These are phyloP conservation scores for Karalla daura DNA, from an alignment of 2,797 vertebrate genomes.

Conservation along the genomic window DNA sequence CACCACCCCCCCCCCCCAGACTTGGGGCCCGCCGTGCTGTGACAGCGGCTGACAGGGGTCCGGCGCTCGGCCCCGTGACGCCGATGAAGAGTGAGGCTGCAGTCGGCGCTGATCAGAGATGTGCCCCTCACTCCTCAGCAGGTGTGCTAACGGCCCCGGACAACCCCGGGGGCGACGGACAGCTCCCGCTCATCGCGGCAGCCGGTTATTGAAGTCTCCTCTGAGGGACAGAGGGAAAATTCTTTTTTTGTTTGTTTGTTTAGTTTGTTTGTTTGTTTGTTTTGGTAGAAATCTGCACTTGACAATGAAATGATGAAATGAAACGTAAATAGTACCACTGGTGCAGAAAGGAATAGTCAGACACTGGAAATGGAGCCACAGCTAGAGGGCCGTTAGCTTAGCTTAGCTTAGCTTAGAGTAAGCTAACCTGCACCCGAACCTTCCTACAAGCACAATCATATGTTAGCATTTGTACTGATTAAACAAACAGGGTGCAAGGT, in stretches of 20 bases:
- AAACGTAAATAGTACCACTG: too few relatives aligned
- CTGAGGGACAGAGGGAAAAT: background rate
- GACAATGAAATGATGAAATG: background rate
- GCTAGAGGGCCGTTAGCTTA: background rate
- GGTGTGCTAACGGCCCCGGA: constrained; percentile 75
- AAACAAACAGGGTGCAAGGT: background rate
- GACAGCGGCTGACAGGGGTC: constrained; percentile 62
- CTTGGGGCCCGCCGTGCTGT: constrained; percentile 46
- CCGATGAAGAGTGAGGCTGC: constrained; percentile 74
- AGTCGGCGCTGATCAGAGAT: constrained; percentile 76
- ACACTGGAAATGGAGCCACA: background rate
- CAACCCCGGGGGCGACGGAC: constrained; percentile 69
- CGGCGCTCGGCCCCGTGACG: constrained; percentile 60
- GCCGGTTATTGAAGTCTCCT: background rate
- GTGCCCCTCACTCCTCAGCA: constrained; percentile 66
- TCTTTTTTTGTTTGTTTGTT: background rate
- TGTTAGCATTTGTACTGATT: background rate
- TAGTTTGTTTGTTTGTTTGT: background rate
- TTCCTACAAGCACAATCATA: background rate
- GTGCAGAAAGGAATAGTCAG: too few relatives aligned
- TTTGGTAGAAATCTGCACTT: background rate
- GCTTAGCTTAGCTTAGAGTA: constrained; percentile 4
- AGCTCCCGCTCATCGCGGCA: background rate
- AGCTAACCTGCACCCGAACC: background rate
- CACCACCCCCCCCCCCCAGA: constrained; percentile 58